Base-by-base conservation (phyloP, 2,888 invertebrate species). In the Lycophotia porphyrea region DNA sequence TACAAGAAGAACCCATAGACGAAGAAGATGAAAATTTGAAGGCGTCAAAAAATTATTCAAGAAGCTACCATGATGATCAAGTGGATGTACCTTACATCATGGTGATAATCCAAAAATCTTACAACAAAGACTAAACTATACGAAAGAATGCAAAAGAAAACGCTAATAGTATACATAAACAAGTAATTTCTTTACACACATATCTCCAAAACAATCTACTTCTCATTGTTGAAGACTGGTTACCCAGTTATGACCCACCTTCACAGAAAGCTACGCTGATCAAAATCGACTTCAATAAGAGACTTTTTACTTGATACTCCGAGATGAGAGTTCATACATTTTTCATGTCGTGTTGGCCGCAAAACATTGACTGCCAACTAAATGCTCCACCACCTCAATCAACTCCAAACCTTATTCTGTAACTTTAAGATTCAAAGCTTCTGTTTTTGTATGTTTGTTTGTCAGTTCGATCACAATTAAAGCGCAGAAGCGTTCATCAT, bases 401-500 rank as follows among this genome's bases (percentile, higher is more conserved):
- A 18, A 91, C 66, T 87, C 49, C 84, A 8, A 71, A 79, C 89
- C 76, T 88, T 94, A 88, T 47, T 0, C 0, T 0, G 0, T 69
- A 31, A 8, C 0, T 1, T 68, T 84, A 91, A 84, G 88, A 72
- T 71, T 69, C 8, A 8, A 7, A 8, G 8, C 7, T 8, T 65
- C 31, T 80, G 74, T 80, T 63, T 21, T 44, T 31, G n/a, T 90
- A 90, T 81, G 86, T 90, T 87, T 89, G 94, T 93, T 91, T 91
- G 89, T 93, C 88, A 91, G 93, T 93, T 93, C 93, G 94, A 93
- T 93, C 91, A 95, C 96, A 96, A 96, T 96, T 96, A 96, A 96
- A 96, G 94, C 93, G 93, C 93, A 94, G 94, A 93, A 95, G 94
- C 94, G 93, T 94, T 92, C 93, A 89, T 96, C 96, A 96, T 96